phyloP scores from a whole-genome alignment of 2,888 invertebrate species.

The Orthosia gracilis region DNA sequence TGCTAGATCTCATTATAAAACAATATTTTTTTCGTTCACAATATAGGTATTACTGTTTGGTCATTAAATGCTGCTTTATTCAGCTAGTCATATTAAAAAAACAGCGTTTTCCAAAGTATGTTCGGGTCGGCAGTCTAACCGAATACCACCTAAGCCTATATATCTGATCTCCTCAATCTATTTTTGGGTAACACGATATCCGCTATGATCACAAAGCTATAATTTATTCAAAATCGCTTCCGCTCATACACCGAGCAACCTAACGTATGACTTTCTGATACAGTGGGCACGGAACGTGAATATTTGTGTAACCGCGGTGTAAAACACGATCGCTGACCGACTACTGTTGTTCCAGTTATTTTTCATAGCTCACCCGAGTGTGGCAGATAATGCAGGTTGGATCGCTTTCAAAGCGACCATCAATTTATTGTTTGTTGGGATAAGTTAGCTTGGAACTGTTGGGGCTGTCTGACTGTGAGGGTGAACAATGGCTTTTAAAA shows the following conservation, averaged over 20 bases:
- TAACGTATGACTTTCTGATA: constrained; percentile 85
- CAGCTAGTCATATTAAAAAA: too few relatives aligned
- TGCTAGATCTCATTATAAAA: too few relatives aligned
- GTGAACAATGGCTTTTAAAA: neutral
- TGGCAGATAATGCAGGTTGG: constrained; percentile 53
- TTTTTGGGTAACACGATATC: too few relatives aligned
- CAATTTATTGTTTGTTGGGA: constrained; percentile 40
- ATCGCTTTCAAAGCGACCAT: constrained; percentile 46
- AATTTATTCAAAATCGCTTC: constrained; percentile 28
- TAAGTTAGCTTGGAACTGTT: constrained; percentile 29
- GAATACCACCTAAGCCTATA: too few relatives aligned
- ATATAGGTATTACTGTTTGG: too few relatives aligned
- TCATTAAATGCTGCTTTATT: too few relatives aligned
- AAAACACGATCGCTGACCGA: constrained; percentile 77
- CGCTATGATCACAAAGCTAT: neutral
- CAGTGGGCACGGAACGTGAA: constrained; percentile 79
- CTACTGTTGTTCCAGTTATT: constrained; percentile 63
- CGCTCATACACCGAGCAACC: constrained; percentile 52
- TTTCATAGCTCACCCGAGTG: constrained; percentile 62
- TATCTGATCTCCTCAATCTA: too few relatives aligned
- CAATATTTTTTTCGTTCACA: too few relatives aligned
- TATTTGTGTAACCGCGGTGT: constrained; percentile 80
- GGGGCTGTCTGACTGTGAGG: neutral
- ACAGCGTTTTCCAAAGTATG: too few relatives aligned
- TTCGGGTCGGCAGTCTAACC: too few relatives aligned